Evolutionary conservation across 2,113 vertebrate genomes (phyloP).

Genomic region (Pomatostomus ruficeps): DNA sequence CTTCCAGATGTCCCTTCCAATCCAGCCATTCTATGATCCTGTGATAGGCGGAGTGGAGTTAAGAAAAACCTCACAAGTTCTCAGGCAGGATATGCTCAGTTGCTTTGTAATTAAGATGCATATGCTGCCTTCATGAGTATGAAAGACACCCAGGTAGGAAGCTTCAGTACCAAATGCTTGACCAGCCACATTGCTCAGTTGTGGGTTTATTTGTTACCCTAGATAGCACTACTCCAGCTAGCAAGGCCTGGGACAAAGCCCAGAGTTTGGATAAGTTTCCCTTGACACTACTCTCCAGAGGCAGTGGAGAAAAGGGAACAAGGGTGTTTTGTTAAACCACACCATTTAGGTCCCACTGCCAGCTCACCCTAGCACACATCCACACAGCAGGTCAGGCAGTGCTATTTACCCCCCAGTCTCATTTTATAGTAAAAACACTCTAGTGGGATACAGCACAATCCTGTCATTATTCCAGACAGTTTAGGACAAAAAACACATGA

Average conservation of each 20-base stretch:
- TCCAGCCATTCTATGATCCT: background rate
- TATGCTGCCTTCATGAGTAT: rapidly evolving
- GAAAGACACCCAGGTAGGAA: background rate
- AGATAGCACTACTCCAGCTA: background rate
- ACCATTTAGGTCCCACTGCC: rapidly evolving
- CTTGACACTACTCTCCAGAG: background rate
- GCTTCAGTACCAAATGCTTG: background rate
- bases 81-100: background rate
- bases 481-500: rapidly evolving
- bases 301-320: background rate
- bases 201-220: background rate
- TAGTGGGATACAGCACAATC: background rate
- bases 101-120: background rate
- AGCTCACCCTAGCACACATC: background rate
- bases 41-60: background rate
- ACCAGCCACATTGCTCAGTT: background rate
- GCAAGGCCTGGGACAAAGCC: background rate
- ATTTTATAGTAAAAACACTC: background rate
- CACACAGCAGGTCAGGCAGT: background rate
- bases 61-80: background rate
- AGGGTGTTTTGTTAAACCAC: background rate
- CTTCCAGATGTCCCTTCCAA: background rate
- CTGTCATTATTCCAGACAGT: background rate
- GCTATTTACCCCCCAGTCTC: background rate
- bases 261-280: background rate